These are phyloP conservation scores for Lota lota DNA, from an alignment of 2,113 vertebrate species.

Conservation along the genomic window DNA sequence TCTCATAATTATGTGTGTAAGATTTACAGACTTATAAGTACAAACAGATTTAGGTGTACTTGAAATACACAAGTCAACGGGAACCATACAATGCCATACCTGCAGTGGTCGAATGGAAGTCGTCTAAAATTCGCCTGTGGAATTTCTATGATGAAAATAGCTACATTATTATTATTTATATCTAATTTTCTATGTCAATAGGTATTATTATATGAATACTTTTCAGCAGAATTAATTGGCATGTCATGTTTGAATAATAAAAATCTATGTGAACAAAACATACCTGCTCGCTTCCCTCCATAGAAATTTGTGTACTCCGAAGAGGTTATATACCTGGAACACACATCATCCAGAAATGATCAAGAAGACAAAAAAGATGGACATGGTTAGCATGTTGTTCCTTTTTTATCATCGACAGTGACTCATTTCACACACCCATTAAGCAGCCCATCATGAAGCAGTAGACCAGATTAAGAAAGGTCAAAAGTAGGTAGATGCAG, in stretches of 20 bases:
- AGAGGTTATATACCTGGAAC: constrained; percentile 92
- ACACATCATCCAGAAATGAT: background rate
- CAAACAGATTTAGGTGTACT: too few species aligned
- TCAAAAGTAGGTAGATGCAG: too few species aligned
- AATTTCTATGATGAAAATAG: constrained; percentile 75
- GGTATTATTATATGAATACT: background rate
- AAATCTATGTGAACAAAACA: background rate
- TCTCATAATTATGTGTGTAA: too few species aligned
- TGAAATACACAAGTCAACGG: background rate
- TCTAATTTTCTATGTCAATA: background rate
- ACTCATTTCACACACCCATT: too few species aligned
- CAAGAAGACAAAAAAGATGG: background rate
- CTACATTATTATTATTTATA: background rate
- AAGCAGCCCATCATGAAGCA: too few species aligned
- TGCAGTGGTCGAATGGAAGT: constrained; percentile 95
- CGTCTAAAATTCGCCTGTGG: constrained; percentile 87
- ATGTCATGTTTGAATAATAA: background rate
- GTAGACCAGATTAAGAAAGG: too few species aligned
- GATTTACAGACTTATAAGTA: too few species aligned
- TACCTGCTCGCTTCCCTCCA: constrained; percentile 90
- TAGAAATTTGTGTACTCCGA: constrained; percentile 94
- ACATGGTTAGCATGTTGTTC: background rate
- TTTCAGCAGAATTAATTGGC: background rate
- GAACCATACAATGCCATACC: constrained; percentile 69
- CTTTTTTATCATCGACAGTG: too few species aligned